Evolutionary conservation across 2,113 vertebrate genomes (phyloP).

Genomic region (Mobula birostris): DNA sequence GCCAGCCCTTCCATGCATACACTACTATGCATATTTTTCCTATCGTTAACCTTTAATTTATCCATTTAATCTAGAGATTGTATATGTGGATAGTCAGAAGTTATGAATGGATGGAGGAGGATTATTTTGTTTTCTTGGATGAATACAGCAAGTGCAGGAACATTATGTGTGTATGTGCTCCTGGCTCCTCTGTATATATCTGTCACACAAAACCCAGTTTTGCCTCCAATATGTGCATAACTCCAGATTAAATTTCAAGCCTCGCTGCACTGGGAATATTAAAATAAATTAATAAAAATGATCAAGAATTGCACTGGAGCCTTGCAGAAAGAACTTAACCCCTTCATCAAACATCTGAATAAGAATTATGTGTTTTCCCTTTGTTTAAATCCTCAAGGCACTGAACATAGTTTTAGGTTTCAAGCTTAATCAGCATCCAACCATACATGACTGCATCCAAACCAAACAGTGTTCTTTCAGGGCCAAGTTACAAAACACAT

Average conservation of each 20-base stretch:
- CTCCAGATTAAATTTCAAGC: conserved; percentile 12
- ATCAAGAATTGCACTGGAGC: background rate
- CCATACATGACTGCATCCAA: too few species aligned
- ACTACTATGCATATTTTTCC: background rate
- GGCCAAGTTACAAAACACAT: too few species aligned
- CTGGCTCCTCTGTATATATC: background rate
- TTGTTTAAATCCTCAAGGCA: background rate
- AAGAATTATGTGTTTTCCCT: background rate
- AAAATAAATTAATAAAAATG: conserved; percentile 4
- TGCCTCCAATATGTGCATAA: background rate
- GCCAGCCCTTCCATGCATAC: background rate
- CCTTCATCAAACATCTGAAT: background rate
- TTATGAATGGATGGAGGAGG: background rate
- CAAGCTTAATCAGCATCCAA: too few species aligned
- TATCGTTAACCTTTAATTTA: background rate
- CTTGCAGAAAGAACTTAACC: background rate
- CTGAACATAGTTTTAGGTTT: background rate
- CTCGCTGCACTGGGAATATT: conserved; percentile 6
- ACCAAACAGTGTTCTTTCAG: too few species aligned
- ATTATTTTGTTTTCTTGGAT: background rate
- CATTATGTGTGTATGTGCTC: background rate
- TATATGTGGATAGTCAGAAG: background rate
- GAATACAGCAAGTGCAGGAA: background rate
- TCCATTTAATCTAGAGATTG: background rate
- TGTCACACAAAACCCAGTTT: background rate